Percentiles rank a stretch among this genome's conserved stretches.
These are phyloP conservation scores for Sigmodon hispidus DNA, from an alignment of 2,113 vertebrate species.

Conservation along the genomic window DNA sequence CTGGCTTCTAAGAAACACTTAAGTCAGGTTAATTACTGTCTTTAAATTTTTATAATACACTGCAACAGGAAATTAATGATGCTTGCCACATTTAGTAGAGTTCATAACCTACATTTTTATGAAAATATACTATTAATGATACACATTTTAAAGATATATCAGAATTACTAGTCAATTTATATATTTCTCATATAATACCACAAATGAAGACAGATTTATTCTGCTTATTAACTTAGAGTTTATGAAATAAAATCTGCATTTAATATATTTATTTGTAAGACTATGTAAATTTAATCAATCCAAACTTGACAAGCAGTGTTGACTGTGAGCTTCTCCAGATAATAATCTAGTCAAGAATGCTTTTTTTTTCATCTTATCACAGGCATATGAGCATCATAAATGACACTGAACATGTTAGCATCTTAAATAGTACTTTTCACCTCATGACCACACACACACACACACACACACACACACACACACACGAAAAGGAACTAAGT, in stretches of 20 bases:
- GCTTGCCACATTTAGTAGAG: slow-evolving; percentile 65
- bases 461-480: background rate
- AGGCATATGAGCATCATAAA: slow-evolving; percentile 53
- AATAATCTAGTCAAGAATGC: slow-evolving; percentile 64
- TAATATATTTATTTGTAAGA: slow-evolving; percentile 33
- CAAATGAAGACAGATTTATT: slow-evolving; percentile 46
- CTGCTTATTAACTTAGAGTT: slow-evolving; percentile 60
- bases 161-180: slow-evolving; percentile 53
- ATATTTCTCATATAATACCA: slow-evolving; percentile 30
- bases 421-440: slow-evolving; percentile 53
- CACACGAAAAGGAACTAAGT: background rate
- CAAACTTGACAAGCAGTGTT: slow-evolving; percentile 47
- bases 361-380: slow-evolving; percentile 64
- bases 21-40: slow-evolving; percentile 77
- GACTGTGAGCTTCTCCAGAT: slow-evolving; percentile 63
- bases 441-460: background rate
- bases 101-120: slow-evolving; percentile 69
- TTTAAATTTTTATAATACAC: slow-evolving; percentile 75
- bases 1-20: slow-evolving; percentile 69
- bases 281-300: slow-evolving; percentile 65
- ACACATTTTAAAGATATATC: slow-evolving; percentile 35
- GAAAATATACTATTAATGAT: slow-evolving; percentile 68
- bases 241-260: slow-evolving; percentile 57
- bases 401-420: slow-evolving; percentile 26
- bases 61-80: slow-evolving; percentile 69